Conservation (phyloP, 2,888 invertebrate species). For the Ganaspis brasiliensis region DNA sequence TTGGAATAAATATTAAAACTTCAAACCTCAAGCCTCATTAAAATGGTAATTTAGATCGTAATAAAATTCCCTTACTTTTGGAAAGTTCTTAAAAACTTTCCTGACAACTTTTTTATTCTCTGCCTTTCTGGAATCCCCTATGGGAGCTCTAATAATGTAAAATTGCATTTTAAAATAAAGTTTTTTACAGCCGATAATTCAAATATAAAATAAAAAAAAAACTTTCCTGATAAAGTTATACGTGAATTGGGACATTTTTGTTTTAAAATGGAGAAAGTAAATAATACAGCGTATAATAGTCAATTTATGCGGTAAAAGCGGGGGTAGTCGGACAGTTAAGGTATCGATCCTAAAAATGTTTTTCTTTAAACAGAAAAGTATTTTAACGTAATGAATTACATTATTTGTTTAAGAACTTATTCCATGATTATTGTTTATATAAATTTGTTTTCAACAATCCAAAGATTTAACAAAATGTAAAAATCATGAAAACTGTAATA, state of each 20-base stretch:
- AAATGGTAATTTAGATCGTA: constrained; percentile 9
- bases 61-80: constrained; percentile 3
- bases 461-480: too few relatives aligned
- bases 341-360: too few relatives aligned
- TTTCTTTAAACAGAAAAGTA: too few relatives aligned
- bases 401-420: too few relatives aligned
- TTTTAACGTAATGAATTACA: too few relatives aligned
- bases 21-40: constrained; percentile 11
- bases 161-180: constrained; percentile 18
- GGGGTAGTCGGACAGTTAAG: too few relatives aligned
- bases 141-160: constrained; percentile 18
- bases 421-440: too few relatives aligned
- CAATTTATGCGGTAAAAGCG: too few relatives aligned
- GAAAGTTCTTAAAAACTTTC: constrained; percentile 14
- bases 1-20: constrained; percentile 8
- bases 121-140: constrained; percentile 15
- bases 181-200: constrained; percentile 20
- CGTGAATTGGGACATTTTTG: not conserved
- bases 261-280: too few relatives aligned
- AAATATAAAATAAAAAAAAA: constrained; percentile 4
- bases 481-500: too few relatives aligned
- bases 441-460: too few relatives aligned
- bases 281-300: too few relatives aligned
- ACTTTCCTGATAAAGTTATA: not conserved
- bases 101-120: constrained; percentile 15